These are phyloP conservation scores for Torymus tubicola DNA, from an alignment of 2,888 invertebrate genomes.

Conservation along the genomic window DNA sequence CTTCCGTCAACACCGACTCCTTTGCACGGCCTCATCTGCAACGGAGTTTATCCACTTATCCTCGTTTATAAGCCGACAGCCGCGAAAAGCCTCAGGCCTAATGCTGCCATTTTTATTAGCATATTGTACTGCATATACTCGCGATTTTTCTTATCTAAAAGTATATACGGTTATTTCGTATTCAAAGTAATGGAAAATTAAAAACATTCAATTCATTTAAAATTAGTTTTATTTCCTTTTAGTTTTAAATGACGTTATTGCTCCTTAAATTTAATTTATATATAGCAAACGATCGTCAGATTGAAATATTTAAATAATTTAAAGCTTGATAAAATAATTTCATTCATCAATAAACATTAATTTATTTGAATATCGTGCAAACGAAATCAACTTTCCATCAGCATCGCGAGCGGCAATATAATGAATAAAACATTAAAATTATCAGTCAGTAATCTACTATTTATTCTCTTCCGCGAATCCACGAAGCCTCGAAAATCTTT, in stretches of 20 bases:
- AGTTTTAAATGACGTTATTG: too few species aligned
- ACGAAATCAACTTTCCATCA: background rate
- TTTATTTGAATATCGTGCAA: too few species aligned
- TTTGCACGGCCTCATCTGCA: slow-evolving; percentile 18
- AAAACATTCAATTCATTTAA: too few species aligned
- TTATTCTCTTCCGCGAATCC: background rate
- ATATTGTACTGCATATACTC: slow-evolving; percentile 11
- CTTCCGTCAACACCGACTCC: slow-evolving; percentile 63
- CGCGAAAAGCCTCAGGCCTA: background rate
- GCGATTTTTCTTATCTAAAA: background rate
- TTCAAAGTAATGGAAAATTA: too few species aligned
- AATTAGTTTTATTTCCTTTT: too few species aligned
- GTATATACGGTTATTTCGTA: too few species aligned
- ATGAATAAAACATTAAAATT: background rate
- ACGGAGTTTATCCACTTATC: slow-evolving; percentile 58
- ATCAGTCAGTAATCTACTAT: background rate
- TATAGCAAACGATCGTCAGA: too few species aligned
- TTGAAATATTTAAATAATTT: too few species aligned
- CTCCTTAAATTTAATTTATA: too few species aligned
- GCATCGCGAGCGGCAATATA: background rate
- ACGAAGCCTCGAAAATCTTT: background rate
- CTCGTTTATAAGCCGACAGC: slow-evolving; percentile 55
- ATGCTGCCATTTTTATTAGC: slow-evolving; percentile 41
- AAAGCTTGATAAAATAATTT: too few species aligned
- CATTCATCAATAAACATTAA: too few species aligned